Conservation (phyloP, 1,140 invertebrate species). For the Pseudobourletiella spinata region DNA sequence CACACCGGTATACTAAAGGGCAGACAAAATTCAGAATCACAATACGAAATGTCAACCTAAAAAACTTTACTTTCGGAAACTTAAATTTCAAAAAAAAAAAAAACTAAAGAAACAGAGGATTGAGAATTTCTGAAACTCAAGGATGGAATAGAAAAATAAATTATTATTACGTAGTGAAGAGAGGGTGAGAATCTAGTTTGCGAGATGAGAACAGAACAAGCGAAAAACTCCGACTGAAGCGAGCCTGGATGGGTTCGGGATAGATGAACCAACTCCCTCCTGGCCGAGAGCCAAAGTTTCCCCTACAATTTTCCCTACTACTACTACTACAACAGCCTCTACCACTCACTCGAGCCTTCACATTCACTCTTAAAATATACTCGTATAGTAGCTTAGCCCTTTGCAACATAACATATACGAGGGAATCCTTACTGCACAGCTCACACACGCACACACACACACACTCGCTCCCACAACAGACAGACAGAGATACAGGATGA, state of each 20-base stretch:
- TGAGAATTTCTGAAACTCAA: conserved; percentile 1
- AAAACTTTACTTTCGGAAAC: no score
- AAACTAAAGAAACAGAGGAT: background rate
- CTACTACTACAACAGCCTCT: background rate
- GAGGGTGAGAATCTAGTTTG: background rate
- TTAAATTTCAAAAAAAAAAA: no score
- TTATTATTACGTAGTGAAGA: no score
- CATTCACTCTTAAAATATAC: background rate
- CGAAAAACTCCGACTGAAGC: conserved; percentile 9
- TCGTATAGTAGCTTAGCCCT: background rate
- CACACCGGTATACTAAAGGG: background rate
- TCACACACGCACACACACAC: background rate
- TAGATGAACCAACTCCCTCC: background rate
- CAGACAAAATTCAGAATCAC: background rate
- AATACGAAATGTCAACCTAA: background rate
- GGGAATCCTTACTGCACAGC: background rate
- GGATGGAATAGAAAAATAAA: no score
- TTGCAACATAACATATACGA: background rate
- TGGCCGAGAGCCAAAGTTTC: background rate
- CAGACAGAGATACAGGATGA: background rate
- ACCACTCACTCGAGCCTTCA: background rate
- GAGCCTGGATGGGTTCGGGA: background rate
- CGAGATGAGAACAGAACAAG: conserved; percentile 9
- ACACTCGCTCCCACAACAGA: background rate
- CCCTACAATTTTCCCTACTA: background rate